Base-by-base conservation (phyloP, 2,797 vertebrate species). In the Ctenosaura bakeri region DNA sequence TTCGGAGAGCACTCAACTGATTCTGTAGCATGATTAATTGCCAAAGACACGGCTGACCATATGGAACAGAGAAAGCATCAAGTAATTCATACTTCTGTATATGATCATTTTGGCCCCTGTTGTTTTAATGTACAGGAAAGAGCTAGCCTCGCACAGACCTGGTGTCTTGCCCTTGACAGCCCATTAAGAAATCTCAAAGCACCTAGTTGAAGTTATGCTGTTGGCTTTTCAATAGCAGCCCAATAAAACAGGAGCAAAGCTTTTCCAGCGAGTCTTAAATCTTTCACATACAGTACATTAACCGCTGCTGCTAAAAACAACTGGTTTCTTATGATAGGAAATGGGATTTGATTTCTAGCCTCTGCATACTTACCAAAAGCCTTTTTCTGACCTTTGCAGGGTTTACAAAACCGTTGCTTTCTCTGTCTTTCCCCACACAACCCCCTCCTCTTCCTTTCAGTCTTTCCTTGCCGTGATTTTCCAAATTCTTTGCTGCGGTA, bases 311-410 rank as follows among this genome's bases (percentile, higher is more conserved):
- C 97, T 97, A 95, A 97, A 87, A 98, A 97, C 97, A 98, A 98
- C 96, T 96, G 96, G 95, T 97, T 98, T 98, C 98, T 98, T 98
- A 98, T 97, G 96, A 97, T 97, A 97, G 97, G 97, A 98, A 98
- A 98, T 97, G 95, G 97, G 97, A 97, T 97, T 97, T 97, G 96
- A 97, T 97, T 97, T 97, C 97, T 97, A 96, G 97, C 95, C 94
- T 95, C 95, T 95, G 95, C 95, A 95, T 96, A 97, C 95, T 97
- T 96, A 97, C 95, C 94, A 94, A 98, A 95, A 97, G 95, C 92
- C 92, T 95, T 94, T 93, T 94, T 95, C 89, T 95, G 96, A 97
- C 96, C 96, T 97, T 96, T 96, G 93, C 92, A 94, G 94, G 95
- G 93, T 97, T 97, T 97, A 97, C 95, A 96, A 97, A 97, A 97